phyloP scores from a whole-genome alignment of 1,140 invertebrate genomes.

The Solenopsis invicta region DNA sequence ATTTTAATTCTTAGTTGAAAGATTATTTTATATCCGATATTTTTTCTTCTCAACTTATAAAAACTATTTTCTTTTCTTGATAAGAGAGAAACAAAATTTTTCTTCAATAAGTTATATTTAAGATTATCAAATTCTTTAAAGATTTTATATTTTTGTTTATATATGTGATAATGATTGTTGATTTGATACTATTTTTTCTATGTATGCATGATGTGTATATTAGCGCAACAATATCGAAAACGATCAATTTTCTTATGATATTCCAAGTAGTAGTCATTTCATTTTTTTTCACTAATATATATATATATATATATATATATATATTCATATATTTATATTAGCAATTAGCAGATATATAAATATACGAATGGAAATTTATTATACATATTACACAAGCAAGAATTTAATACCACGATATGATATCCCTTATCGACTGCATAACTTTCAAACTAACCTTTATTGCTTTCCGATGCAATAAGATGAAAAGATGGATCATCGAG shows the following conservation, averaged over 20 bases:
- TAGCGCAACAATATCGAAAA: neutral
- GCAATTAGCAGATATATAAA: neutral
- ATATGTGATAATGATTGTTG: too few relatives aligned
- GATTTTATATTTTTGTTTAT: too few relatives aligned
- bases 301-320: conserved; percentile 3
- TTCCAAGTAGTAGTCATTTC: neutral
- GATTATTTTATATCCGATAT: too few relatives aligned
- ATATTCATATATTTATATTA: conserved; percentile 17
- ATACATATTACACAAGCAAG: neutral
- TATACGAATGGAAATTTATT: conserved; percentile 15
- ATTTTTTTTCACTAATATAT: neutral
- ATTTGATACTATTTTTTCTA: too few relatives aligned
- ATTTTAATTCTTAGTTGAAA: too few relatives aligned
- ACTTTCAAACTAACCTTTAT: conserved; percentile 33
- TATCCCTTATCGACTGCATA: conserved; percentile 9
- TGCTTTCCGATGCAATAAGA: conserved; percentile 43
- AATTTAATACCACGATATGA: conserved; percentile 39
- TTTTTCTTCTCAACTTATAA: too few relatives aligned
- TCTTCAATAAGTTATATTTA: too few relatives aligned
- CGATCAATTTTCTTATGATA: neutral
- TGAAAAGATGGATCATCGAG: conserved; percentile 45
- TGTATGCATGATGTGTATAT: too few relatives aligned
- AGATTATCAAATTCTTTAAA: too few relatives aligned
- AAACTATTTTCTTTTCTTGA: too few relatives aligned
- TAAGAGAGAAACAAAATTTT: too few relatives aligned